Base-by-base conservation (phyloP, 2,888 invertebrate genomes). In the Tetheella fluctuosa region DNA sequence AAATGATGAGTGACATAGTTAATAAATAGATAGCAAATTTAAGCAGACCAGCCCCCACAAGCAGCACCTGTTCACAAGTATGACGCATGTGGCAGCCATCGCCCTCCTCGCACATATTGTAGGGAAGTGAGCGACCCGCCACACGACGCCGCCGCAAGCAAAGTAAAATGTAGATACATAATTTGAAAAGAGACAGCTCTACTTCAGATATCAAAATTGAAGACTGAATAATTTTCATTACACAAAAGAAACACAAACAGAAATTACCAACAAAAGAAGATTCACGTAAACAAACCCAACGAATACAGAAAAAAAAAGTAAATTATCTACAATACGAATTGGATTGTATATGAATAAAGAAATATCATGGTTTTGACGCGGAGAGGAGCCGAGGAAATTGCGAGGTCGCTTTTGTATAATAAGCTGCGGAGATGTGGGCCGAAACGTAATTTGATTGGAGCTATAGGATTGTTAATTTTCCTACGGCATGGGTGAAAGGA, bases 281-380 rank as follows among this genome's bases (percentile, higher is more conserved):
- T 7, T 12, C 48, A n/a, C 5, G 42, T n/a, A 23, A 58, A 58
- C 30, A 48, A 39, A 39, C 39, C n/a, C 5, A 39, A 39, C 39
- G 39, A 39, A 39, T 6, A n/a, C 39, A 12, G 23, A 58, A 52
- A 48, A 34, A 59, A n/a, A 59, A n/a, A 59, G 59, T 25, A 59
- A 59, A 59, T 59, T 55, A 59, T 59, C 54, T n/a, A 55, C 34
- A 55, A 55, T 20, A 37, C 23, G 42, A 54, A 55, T 55, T 34
- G 48, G n/a, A 58, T 34, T 55, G 55, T 23, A n/a, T n/a, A 58
- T 58, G 58, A 58, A 58, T 58, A 52, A 48, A 55, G 54, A 59
- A 42, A 59, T 59, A 54, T 42, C 48, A 39, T 59, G 59, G 23
- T 59, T 55, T 42, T 59, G 59, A 59, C 59, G 48, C 54, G 10